phyloP scores from a whole-genome alignment of 2,113 vertebrate species.

The Carassius gibelio region DNA sequence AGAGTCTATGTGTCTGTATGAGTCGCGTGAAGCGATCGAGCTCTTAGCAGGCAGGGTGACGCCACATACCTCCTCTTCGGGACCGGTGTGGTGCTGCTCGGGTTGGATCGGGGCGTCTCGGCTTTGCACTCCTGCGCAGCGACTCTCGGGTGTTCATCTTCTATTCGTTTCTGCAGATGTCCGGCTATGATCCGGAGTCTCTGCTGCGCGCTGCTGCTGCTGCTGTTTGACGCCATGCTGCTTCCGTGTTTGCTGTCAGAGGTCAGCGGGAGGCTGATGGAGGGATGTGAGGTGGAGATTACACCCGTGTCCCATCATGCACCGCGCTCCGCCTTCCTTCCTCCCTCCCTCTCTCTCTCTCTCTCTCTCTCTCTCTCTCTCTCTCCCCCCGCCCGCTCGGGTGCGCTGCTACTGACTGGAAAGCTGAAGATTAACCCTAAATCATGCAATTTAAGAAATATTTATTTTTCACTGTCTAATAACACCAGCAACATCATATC shows the following conservation, averaged over 20 bases:
- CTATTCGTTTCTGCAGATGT: constrained; percentile 78
- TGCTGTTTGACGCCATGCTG: constrained; percentile 83
- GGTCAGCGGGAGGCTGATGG: constrained; percentile 70
- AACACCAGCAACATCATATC: too few relatives aligned
- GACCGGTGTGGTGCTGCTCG: constrained; percentile 68
- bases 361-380: too few relatives aligned
- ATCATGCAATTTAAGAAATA: too few relatives aligned
- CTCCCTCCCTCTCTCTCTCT: background rate
- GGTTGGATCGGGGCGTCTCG: constrained; percentile 56
- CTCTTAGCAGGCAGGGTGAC: constrained; percentile 18
- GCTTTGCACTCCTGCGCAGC: constrained; percentile 80
- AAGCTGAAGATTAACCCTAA: too few relatives aligned
- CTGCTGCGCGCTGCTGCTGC: constrained; percentile 71
- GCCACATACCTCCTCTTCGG: constrained; percentile 87
- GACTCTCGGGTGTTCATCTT: constrained; percentile 55
- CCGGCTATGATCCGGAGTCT: constrained; percentile 85
- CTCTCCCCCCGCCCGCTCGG: too few relatives aligned
- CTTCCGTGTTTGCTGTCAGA: constrained; percentile 91
- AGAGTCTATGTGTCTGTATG: background rate
- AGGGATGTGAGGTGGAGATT: constrained; percentile 5
- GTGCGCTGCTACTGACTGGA: background rate
- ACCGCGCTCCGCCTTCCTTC: background rate
- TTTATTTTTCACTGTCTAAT: too few relatives aligned
- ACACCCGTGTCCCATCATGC: background rate
- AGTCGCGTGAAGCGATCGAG: background rate